Evolutionary conservation across 2,113 vertebrate genomes (phyloP).

Genomic region (Xiphophorus couchianus): DNA sequence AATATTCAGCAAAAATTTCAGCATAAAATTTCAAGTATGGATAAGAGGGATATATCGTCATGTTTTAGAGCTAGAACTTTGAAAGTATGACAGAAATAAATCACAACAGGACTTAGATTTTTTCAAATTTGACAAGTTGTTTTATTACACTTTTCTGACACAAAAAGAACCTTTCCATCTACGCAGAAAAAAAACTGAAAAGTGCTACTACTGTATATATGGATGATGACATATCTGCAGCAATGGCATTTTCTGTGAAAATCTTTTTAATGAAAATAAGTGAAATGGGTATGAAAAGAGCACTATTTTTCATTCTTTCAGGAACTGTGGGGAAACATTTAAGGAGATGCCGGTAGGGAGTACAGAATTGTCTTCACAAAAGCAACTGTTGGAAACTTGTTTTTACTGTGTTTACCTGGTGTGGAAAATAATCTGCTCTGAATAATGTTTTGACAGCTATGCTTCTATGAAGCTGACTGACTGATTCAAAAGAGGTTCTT

Average conservation of each 20-base stretch:
- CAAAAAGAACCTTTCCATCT: not conserved
- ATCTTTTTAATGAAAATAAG: not conserved
- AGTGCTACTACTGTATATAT: too few relatives aligned
- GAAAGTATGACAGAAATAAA: too few relatives aligned
- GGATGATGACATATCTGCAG: not conserved
- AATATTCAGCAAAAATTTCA: slow-evolving; percentile 21
- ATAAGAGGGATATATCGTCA: slow-evolving; percentile 10
- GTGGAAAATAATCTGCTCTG: not conserved
- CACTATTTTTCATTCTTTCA: not conserved
- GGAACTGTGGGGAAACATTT: not conserved
- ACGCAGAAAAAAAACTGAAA: not conserved
- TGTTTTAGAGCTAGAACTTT: too few relatives aligned
- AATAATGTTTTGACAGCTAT: not conserved
- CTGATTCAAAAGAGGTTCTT: too few relatives aligned
- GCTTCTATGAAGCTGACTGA: too few relatives aligned
- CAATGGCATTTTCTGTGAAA: not conserved
- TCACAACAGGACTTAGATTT: too few relatives aligned
- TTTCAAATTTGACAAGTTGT: not conserved
- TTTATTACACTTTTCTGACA: not conserved
- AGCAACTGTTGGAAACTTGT: too few relatives aligned
- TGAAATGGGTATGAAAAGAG: not conserved
- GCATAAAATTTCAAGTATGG: slow-evolving; percentile 8
- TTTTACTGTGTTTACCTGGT: too few relatives aligned
- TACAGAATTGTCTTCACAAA: too few relatives aligned
- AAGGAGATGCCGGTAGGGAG: not conserved